phyloP scores from a whole-genome alignment of 2,888 invertebrate species.

The Himalopsyche tibetana region DNA sequence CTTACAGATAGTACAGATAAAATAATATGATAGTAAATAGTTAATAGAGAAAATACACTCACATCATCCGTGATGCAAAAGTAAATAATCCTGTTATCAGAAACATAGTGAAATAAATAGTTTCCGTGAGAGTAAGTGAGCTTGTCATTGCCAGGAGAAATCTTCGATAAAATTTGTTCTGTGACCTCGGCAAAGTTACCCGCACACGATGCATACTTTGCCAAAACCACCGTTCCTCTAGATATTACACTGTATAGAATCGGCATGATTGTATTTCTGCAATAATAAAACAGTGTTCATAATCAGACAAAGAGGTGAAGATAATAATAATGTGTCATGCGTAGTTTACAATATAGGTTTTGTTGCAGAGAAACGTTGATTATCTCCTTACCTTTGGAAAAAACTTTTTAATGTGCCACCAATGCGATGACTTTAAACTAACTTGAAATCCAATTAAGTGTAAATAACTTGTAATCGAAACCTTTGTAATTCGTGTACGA shows the following conservation, averaged over 20 bases:
- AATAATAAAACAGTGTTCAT: constrained; percentile 38
- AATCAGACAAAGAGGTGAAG: constrained; percentile 52
- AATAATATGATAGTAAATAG: no score
- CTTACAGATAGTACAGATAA: no score
- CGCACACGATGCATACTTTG: constrained; percentile 93
- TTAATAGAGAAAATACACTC: constrained; percentile 71
- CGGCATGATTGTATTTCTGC: constrained; percentile 78
- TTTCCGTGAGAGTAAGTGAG: constrained; percentile 95
- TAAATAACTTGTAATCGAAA: constrained; percentile 19
- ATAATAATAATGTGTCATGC: constrained; percentile 52
- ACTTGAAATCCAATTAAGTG: constrained; percentile 25
- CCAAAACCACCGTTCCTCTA: constrained; percentile 88
- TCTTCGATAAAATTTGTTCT: constrained; percentile 92
- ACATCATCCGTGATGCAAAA: constrained; percentile 97
- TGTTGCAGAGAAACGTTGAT: constrained; percentile 4
- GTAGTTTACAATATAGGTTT: constrained; percentile 45
- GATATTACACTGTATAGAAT: constrained; percentile 93
- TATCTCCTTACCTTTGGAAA: background rate
- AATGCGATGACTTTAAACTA: background rate
- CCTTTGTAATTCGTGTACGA: constrained; percentile 15
- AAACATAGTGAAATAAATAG: constrained; percentile 94
- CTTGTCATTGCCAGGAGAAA: constrained; percentile 92
- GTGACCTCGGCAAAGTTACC: constrained; percentile 97
- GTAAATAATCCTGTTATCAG: constrained; percentile 91
- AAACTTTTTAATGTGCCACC: background rate